Base-by-base conservation (phyloP, 2,888 invertebrate genomes). In the Spicauda simplicius region DNA sequence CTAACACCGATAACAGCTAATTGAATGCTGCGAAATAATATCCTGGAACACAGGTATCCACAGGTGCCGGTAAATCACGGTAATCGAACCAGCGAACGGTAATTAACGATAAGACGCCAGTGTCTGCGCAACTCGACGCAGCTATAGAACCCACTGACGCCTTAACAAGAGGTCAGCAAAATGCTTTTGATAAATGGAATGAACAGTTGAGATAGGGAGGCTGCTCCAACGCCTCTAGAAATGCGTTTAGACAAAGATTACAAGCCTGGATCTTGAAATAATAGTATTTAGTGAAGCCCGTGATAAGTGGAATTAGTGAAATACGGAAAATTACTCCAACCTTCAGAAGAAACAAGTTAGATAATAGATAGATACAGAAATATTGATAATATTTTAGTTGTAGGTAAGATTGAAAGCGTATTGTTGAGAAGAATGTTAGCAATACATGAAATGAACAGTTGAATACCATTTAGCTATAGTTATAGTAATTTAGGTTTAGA, bases 71-170 rank as follows among this genome's bases (percentile, higher is more conserved):
- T 88, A 88, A 86, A 84, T 88, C 88, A 87, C 88, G 75, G 85
- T 81, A 82, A 87, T 85, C 86, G 72, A 78, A 83, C 80, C 85
- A 82, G 86, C 80, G 80, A 77, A 73, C 83, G 82, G 85, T 88
- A 90, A 90, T 90, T 90, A 90, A 84, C 80, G 88, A 88, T 87
- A 89, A 88, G 85, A 81, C 84, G 82, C 87, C 80, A 80, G 80
- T 82, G 84, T 82, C 80, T 74, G 76, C 65, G 68, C 73, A 83
- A 83, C 81, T 85, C 84, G 81, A 81, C 76, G 75, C 72, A 77
- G 76, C 70, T 41, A 25, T 30, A 37, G 58, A 41, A 11, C 50
- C 18, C 1, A 48, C 16, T 50, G 50, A 50, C 18, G 54, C 37
- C 53, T 53, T 65, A 48, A 54, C 59, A 30, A 65, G 58, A 60